A percentile compares a stretch with the other conserved stretches of the same genome.
Evolutionary conservation across 1,140 invertebrate species (phyloP).

Genomic region (Globodera rostochiensis): DNA sequence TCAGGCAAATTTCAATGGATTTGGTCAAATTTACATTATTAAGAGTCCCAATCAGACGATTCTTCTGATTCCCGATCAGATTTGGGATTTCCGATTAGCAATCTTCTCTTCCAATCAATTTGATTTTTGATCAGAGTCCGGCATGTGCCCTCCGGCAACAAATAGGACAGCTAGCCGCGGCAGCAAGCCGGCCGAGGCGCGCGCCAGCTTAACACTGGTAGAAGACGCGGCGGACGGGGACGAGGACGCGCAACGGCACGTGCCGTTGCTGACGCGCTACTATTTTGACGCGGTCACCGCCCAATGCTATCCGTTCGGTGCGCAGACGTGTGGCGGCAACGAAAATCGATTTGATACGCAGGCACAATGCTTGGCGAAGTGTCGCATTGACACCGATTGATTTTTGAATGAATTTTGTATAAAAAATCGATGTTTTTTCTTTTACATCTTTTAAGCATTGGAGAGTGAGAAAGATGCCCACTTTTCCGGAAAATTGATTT

Average conservation of each 20-base stretch:
- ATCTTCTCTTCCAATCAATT: constrained; percentile 14
- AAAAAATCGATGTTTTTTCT: no score
- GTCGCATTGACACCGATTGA: constrained; percentile 26
- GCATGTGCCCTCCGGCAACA: constrained; percentile 27
- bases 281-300: constrained; percentile 56
- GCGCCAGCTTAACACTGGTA: not conserved
- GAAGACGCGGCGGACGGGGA: constrained; percentile 16
- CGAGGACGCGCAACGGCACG: constrained; percentile 5
- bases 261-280: constrained; percentile 43
- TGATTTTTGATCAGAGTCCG: constrained; percentile 33
- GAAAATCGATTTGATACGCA: constrained; percentile 44
- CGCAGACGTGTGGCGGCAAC: constrained; percentile 58
- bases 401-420: not conserved
- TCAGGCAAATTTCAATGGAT: no score
- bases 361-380: constrained; percentile 36
- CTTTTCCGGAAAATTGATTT: no score
- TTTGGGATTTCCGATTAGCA: not conserved
- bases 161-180: not conserved
- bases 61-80: not conserved
- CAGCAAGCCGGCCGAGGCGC: not conserved
- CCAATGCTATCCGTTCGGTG: constrained; percentile 60
- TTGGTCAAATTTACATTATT: no score
- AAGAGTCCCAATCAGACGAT: no score
- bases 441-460: no score
- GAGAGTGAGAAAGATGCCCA: no score